A percentile compares a stretch with the other conserved stretches of the same genome.
Evolutionary conservation across 2,113 vertebrate genomes (phyloP).

Genomic region (Neogale vison): DNA sequence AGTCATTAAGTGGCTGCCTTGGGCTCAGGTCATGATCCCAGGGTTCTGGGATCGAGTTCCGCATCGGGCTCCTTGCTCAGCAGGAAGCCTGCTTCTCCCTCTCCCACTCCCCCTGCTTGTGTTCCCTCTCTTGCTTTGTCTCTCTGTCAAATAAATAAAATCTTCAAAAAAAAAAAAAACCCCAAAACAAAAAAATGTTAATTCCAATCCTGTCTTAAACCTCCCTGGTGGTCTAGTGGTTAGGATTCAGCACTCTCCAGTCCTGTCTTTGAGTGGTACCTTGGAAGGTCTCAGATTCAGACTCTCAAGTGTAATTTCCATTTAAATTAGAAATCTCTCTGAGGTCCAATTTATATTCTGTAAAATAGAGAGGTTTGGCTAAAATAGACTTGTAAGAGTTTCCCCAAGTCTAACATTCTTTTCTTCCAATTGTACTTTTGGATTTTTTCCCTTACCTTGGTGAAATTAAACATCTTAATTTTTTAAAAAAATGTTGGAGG

Average conservation of each 20-base stretch:
- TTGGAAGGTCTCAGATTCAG: background rate
- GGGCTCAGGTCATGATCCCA: no score
- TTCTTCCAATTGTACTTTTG: background rate
- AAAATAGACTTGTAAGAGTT: background rate
- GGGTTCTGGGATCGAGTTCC: no score
- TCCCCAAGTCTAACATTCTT: background rate
- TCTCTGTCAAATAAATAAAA: no score
- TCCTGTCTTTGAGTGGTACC: background rate
- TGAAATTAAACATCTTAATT: background rate
- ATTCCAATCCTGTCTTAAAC: no score
- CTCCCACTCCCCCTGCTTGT: no score
- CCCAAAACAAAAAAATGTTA: no score
- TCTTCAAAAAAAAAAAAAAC: no score
- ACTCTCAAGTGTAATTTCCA: background rate
- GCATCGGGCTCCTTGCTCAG: no score
- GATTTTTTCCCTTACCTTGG: background rate
- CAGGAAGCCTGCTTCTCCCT: no score
- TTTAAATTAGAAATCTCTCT: background rate
- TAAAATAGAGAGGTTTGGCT: background rate
- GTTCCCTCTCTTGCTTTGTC: no score
- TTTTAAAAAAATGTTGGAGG: background rate
- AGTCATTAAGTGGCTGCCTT: no score
- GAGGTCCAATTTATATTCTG: background rate
- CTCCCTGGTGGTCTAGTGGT: no score
- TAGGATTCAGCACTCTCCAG: background rate